Base-by-base conservation (phyloP, 2,797 vertebrate species). In the Eulemur coronatus region DNA sequence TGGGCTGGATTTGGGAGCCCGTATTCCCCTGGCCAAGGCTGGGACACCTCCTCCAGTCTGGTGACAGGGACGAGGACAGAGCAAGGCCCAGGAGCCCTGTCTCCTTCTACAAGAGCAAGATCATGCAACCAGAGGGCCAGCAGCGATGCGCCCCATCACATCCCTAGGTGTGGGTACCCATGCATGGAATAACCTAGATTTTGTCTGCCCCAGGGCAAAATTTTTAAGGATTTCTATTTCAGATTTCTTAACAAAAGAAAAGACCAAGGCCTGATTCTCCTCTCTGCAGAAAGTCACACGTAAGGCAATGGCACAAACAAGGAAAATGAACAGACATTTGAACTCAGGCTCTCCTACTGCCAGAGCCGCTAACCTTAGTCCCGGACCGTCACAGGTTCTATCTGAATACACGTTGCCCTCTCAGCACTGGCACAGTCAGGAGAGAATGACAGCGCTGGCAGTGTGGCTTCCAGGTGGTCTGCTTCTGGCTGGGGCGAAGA, bases 261-360 rank as follows among this genome's bases (percentile, higher is more conserved):
- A 81, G 41, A 20, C 18, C 3, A 18, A 65, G 69, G 28, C 43
- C 59, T 70, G 46, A 63, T 30, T 76, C 69, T 57, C 55, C 78
- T 57, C 52, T 92, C 84, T 69, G 55, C 30, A 28, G 91, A 93
- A 67, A 92, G 48, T 11, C 76, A 57, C 14, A 26, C 48, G n/a
- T 20, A 18, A 12, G 28, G 33, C 38, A 26, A 86, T 2, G 26
- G 67, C 8, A 38, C 5, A 26, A 81, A 65, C 10, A 6, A 80
- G 46, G 59, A 67, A 82, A 91, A n/a, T 50, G 20, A 22, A 12
- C 1, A 33, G 55, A 48, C 14, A 0, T 50, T 78, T 35, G 76
- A 65, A 61, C 33, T 15, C 11, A 0, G 14, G 48, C n/a, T 35
- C 1, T 50, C 35, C 69, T 15, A 12, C 3, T 13, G 57, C 61